Evolutionary conservation across 2,888 invertebrate genomes (phyloP), one percentile per base, ranked within the genome.

Genomic region (Drosophila robusta): DNA sequence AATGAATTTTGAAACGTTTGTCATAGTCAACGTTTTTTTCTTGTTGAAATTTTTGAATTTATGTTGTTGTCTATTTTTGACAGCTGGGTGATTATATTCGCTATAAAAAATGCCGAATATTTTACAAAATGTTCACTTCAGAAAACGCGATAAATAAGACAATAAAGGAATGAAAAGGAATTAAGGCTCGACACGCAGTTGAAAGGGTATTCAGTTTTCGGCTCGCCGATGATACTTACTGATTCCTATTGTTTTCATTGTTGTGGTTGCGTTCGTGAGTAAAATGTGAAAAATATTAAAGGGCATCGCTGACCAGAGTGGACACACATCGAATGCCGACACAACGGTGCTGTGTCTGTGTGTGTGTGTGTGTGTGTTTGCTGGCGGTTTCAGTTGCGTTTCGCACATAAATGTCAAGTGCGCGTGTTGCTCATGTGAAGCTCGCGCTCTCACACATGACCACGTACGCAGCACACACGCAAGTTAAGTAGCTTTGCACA

Each of bases 351-450:
- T 34, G 14, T 42, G 32, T 18, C 9, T 42, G 39, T 41, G 41
- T 44, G 56, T 12, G 26, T 42, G 12, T 34, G 42, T 38, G 42
- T 11, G 32, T 32, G 36, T 18, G 38, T 26, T 41, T 39, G 39
- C 51, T 22, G 52, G 45, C 42, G 64, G 61, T 63, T 74, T 78
- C 60, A 62, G 81, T 68, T 75, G 79, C 79, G 82, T 71, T 75
- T 78, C 69, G 78, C 78, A 84, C 80, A 84, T 87, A 84, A 84
- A 84, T 85, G 84, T 85, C 82, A 84, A 84, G 87, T 84, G 80
- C 78, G 78, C 70, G 79, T 81, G 87, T 71, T 83, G 83, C 72
- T 69, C 75, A 73, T 73, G 73, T 78, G 78, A 70, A 70, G 61
- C 70, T 71, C 57, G 62, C 55, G 70, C 68, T 57, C 66, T 63